Evolutionary conservation across 1,140 invertebrate species (phyloP).

Genomic region (Trachelipus rathkii): DNA sequence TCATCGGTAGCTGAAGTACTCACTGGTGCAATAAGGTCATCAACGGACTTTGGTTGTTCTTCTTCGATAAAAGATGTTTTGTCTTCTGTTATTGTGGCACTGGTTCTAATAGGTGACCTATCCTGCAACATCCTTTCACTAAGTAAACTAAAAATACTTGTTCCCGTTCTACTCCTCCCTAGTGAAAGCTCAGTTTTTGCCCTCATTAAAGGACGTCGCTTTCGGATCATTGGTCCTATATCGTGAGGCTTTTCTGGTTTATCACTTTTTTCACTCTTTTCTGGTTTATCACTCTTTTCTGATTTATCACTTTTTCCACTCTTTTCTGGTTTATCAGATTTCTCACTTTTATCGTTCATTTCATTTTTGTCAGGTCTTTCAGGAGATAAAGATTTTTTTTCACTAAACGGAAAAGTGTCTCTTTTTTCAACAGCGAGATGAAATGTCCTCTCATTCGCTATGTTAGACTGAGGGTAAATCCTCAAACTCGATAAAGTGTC

Average conservation of each 20-base stretch:
- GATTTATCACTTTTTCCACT: not conserved
- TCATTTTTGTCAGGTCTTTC: not conserved
- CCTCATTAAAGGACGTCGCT: constrained; percentile 42
- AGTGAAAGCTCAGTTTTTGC: constrained; percentile 46
- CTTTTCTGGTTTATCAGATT: not conserved
- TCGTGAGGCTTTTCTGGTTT: not conserved
- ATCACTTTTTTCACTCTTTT: not conserved
- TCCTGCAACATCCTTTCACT: constrained; percentile 38
- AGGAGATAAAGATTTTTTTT: not conserved
- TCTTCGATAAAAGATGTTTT: constrained; percentile 18
- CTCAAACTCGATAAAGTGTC: not conserved
- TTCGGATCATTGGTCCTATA: constrained; percentile 34
- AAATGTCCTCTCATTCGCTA: not conserved
- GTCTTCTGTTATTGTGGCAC: constrained; percentile 17
- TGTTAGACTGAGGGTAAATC: not conserved
- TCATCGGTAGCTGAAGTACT: constrained; percentile 19
- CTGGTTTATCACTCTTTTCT: not conserved
- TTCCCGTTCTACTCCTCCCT: constrained; percentile 38
- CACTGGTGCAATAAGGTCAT: not conserved
- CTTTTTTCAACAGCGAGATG: not conserved
- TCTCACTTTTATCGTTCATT: not conserved
- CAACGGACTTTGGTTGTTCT: not conserved
- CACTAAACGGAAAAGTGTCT: not conserved
- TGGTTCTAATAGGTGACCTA: constrained; percentile 20
- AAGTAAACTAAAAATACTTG: constrained; percentile 32